Base-by-base conservation (phyloP, 2,797 vertebrate genomes). In the Tolypeutes matacus region DNA sequence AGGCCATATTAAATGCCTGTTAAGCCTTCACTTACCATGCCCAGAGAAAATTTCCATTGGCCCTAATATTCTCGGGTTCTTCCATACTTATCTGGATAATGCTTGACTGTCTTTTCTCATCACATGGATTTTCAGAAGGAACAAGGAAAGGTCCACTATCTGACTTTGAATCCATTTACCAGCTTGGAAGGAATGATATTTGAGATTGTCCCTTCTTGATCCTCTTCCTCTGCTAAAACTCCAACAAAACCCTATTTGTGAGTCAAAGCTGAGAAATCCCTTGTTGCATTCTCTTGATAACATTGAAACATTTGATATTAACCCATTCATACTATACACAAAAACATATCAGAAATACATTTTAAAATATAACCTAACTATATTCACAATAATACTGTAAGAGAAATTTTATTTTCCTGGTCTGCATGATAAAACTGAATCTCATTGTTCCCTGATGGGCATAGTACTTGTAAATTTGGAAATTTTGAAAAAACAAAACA, bases 41-140 rank as follows among this genome's bases (percentile, higher is more conserved):
- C 67, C 23, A 8, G 23, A 18, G 10, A 11, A 7, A 9, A 2
- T 18, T 4, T 51, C 15, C 42, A 27, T 1, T 1, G 58, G 3
- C 39, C 20, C 36, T 5, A 8, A 27, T 5, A 4, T 73, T 46
- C 36, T 11, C 29, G 4, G 2, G 39, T 29, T 51, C 23, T 58
- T 88, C 42, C n/a, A 3, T 0, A 11, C 39, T 39, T 15, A 46
- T 34, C 29, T 34, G 39, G 2, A 25, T 46, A 7, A 2, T 8
- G 70, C 85, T 75, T 67, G 5, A 5, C 29, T 2, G 14, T 13
- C 53, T 58, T 60, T 39, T 42, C 25, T 39, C 53, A 60, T 42
- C 20, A 3, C 1, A 5, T 4, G 7, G 20, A 70, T 3, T 3
- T 60, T 17, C 1, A 29, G 42, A n/a, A 76, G 86, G 36, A 62